These are phyloP conservation scores for Andrena haemorrhoa DNA, from an alignment of 2,888 invertebrate genomes.

Conservation along the genomic window DNA sequence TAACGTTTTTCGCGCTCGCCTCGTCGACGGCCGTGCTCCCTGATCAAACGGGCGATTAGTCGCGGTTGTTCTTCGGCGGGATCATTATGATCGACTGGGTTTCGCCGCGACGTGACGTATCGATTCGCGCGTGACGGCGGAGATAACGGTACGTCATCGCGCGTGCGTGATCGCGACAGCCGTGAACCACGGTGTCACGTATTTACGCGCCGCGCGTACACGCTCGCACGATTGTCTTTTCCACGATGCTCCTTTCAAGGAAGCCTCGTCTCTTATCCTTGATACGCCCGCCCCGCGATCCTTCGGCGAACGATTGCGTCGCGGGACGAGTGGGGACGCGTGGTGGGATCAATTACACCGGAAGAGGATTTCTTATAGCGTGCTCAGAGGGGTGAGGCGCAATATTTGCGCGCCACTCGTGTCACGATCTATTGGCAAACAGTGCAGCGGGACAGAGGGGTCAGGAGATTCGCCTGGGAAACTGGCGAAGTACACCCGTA, in stretches of 20 bases:
- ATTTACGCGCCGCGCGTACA: constrained; percentile 20
- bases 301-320: constrained; percentile 57
- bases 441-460: background rate
- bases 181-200: constrained; percentile 48
- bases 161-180: constrained; percentile 71
- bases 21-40: constrained; percentile 18
- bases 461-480: constrained; percentile 23
- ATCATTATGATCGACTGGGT: constrained; percentile 45
- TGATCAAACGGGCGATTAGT: constrained; percentile 53
- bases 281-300: constrained; percentile 48
- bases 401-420: constrained; percentile 12
- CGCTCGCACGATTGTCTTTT: constrained; percentile 50
- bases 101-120: constrained; percentile 55
- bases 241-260: constrained; percentile 57
- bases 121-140: constrained; percentile 52
- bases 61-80: constrained; percentile 36
- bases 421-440: constrained; percentile 11
- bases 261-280: constrained; percentile 50
- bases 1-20: constrained; percentile 25
- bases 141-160: constrained; percentile 73
- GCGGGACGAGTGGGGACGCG: constrained; percentile 12
- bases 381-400: background rate
- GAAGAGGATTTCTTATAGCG: constrained; percentile 18
- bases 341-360: constrained; percentile 34
- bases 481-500: background rate